Base-by-base conservation (phyloP, 2,797 vertebrate species). In the Intellagama lesueurii region DNA sequence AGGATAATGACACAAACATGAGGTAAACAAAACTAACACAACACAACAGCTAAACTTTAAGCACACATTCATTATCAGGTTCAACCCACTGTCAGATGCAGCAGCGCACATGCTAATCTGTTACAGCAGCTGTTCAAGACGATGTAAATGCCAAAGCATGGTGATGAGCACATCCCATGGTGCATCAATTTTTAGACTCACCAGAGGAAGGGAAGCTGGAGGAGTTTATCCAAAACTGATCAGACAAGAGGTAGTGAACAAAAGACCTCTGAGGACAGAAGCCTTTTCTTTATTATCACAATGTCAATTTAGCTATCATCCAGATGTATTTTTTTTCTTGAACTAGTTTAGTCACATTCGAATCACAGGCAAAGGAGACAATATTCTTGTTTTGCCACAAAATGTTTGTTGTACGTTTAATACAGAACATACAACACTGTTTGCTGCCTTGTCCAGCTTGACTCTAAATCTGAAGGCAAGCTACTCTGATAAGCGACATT, bases 21-120 rank as follows among this genome's bases (percentile, higher is more conserved):
- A 87, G 82, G 90, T 70, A 95, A 93, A 91, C 91, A 92, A 93
- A 83, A 28, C 44, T 89, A 92, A 94, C 73, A 79, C 81, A 89
- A 49, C 1, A 7, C 89, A 95, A 64, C 93, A 94, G 92, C 81
- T 56, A 87, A 91, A 89, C 81, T 90, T 88, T 72, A 89, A 94
- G 89, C 87, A 90, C 76, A 88, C 87, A 85, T 69, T 90, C 81
- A 87, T 75, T 90, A 88, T 91, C 92, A 92, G 80, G 84, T 87
- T 40, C 89, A 87, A 88, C 92, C 85, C 0, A 0, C 84, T 93
- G 40, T 72, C 86, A 0, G 0, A 4, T 26, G 69, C 86, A 92
- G 76, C 1, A 56, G 52, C 86, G 70, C 52, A 88, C 1, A 0
- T 14, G 68, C 88, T 92, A 32, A 93, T 92, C 84, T 83, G 12